Percentiles rank a stretch among this genome's conserved stretches.
phyloP scores from a whole-genome alignment of 2,888 invertebrate genomes.

The Arctia plantaginis region DNA sequence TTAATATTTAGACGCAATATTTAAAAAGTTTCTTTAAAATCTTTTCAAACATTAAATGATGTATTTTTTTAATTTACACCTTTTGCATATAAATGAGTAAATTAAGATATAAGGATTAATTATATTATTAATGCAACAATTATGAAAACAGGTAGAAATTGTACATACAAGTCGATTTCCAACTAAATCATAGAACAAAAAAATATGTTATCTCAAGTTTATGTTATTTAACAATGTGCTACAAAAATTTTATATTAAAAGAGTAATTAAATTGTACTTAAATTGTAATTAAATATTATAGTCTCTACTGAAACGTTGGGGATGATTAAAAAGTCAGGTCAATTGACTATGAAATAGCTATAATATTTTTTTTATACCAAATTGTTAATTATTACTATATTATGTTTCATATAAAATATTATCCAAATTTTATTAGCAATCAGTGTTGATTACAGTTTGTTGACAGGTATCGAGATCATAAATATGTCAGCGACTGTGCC shows the following conservation, averaged over 20 bases:
- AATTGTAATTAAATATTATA: background rate
- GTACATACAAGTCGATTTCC: background rate
- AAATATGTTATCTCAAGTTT: background rate
- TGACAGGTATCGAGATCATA: conserved; percentile 11
- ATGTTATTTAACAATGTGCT: background rate
- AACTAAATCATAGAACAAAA: background rate
- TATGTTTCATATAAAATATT: background rate
- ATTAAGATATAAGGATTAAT: background rate
- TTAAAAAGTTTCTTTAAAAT: background rate
- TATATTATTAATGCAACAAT: too few species aligned
- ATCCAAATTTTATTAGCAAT: conserved; percentile 9
- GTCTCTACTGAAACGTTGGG: background rate
- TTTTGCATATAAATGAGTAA: background rate
- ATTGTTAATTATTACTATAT: background rate
- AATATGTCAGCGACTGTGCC: conserved; percentile 8
- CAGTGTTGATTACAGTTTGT: conserved; percentile 8
- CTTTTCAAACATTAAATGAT: background rate
- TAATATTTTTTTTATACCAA: background rate
- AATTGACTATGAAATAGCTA: background rate
- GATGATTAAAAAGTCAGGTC: background rate
- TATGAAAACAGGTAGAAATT: background rate
- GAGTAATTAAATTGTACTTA: too few species aligned
- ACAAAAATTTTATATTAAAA: too few species aligned
- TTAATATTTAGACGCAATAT: background rate
- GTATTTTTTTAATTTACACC: background rate